Evolutionary conservation across 2,797 vertebrate species (phyloP).

Genomic region (Bucorvus abyssinicus): DNA sequence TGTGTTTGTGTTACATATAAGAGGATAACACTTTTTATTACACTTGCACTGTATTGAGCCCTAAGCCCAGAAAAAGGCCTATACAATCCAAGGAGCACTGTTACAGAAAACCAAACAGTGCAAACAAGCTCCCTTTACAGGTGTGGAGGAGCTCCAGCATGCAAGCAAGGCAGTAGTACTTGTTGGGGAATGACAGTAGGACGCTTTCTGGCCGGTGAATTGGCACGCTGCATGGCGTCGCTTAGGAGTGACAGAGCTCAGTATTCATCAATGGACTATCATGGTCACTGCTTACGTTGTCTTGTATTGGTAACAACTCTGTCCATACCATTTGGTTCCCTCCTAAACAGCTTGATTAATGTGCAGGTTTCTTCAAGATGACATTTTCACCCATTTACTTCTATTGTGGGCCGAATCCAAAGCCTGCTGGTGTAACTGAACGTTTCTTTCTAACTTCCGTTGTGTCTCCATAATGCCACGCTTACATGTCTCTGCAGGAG

Average conservation of each 20-base stretch:
- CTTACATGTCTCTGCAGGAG: background rate
- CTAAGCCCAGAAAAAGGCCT: background rate
- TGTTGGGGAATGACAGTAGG: background rate
- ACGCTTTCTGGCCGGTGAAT: background rate
- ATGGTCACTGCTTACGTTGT: background rate
- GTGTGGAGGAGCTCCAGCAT: background rate
- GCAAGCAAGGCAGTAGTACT: background rate
- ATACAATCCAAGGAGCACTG: background rate
- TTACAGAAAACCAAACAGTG: background rate
- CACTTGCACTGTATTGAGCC: background rate
- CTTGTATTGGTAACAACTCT: background rate
- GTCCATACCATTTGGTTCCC: background rate
- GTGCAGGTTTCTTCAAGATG: background rate
- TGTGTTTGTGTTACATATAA: background rate
- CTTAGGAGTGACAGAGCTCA: background rate
- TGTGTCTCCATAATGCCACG: background rate
- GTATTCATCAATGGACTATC: accelerated
- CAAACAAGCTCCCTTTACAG: background rate
- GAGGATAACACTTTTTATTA: background rate
- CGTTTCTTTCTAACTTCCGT: background rate
- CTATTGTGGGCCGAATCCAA: no score
- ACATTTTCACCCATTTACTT: background rate
- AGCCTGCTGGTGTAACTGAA: background rate
- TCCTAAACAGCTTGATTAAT: background rate
- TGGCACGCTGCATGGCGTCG: background rate